Evolutionary conservation across 2,797 vertebrate genomes (phyloP), one percentile per base, ranked within the genome.

Genomic region (Hafferia zeledoni): DNA sequence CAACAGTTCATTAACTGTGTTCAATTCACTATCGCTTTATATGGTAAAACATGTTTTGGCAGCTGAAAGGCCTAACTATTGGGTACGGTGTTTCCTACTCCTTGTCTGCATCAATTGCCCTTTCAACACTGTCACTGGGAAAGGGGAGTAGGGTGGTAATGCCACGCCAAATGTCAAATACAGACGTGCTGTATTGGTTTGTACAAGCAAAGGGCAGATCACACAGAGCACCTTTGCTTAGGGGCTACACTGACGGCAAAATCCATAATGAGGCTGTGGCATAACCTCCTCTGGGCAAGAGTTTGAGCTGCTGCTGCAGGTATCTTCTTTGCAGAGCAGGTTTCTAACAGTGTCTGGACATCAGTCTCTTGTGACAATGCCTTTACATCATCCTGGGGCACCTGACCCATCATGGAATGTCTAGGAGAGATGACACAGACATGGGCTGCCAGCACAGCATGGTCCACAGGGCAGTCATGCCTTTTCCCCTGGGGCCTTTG

Each of bases 141-240:
- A 39, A 0, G 4, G 86, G 77, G 60, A 88, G 17, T 3, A 39
- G 37, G 70, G 64, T 70, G 56, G 59, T 95, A 94, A 95, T 91
- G 57, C 92, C 80, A 76, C 0, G 12, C 59, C 92, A 95, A 96
- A 94, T 96, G 94, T 91, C 93, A 96, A 90, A 57, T 74, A 88
- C 80, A 57, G 60, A 80, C 31, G 59, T 41, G 60, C 85, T 95
- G 60, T 65, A 9, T 94, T 89, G 82, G 49, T 92, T 93, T 93
- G 50, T 64, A 80, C 77, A 84, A 89, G 83, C 56, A 95, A 97
- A 96, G 94, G 90, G 75, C 91, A 87, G 81, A 74, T 53, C 43
- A 35, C 46, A 69, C 63, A 56, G 67, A 89, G 46, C 80, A 59
- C 65, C 57, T 93, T 67, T 91, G 74, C 74, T 89, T 84, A 82